Evolutionary conservation across 2,113 vertebrate genomes (phyloP), one percentile per base, ranked within the genome.

Genomic region (Nicator chloris): DNA sequence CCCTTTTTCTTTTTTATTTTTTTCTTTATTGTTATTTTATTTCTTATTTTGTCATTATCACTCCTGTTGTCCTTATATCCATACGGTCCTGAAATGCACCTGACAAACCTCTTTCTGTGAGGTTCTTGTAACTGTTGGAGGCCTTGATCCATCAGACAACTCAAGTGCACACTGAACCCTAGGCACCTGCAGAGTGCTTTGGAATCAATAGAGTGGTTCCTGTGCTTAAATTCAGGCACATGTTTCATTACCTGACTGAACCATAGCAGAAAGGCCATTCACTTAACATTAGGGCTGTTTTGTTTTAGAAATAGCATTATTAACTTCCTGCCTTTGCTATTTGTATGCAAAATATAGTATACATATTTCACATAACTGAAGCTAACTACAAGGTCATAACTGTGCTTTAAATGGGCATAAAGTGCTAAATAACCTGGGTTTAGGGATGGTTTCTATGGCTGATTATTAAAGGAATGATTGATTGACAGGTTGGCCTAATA

Each of bases 261-360:
- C 37, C 59, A 57, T 76, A 59, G 71, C 79, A 45, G 63, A 9
- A 96, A 94, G 94, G 79, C 85, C 50, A 93, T 93, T 93, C 82
- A 39, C 54, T 70, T 93, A 96, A 90, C 66, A 50, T 88, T 92
- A 82, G n/a, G 53, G 59, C 30, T 90, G 82, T 42, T 95, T 93
- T 94, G 68, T 80, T 96, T 95, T 94, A 95, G 91, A 88, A 95
- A 94, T 73, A 90, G 45, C 47, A 59, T 88, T 78, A 94, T 93
- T 93, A 92, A 88, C 30, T 90, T 88, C 54, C 78, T 90, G 59
- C 75, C 54, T 91, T 95, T 70, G 50, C 35, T 93, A 80, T 95
- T 90, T 94, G 47, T 61, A 90, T 94, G 94, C 90, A 88, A 93
- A 92, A 90, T 70, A 50, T 28, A 80, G 35, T 39, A 64, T 87